These are phyloP conservation scores for Noctilio leporinus DNA, from an alignment of 2,113 vertebrate genomes.

Conservation along the genomic window DNA sequence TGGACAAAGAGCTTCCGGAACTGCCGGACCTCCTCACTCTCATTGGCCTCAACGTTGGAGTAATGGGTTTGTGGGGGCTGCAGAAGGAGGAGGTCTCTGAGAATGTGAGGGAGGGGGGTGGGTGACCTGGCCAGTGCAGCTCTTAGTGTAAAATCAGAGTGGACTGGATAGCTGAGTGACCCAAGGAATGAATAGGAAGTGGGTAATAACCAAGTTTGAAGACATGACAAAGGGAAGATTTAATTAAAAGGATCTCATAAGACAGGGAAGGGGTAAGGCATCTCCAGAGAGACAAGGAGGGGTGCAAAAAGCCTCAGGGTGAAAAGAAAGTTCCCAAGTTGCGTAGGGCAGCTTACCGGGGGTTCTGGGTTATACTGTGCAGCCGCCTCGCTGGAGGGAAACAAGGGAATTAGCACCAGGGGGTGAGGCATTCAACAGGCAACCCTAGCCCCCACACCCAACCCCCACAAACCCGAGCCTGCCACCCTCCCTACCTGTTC, in stretches of 20 bases:
- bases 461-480: background rate
- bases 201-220: background rate
- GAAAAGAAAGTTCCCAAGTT: background rate
- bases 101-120: background rate
- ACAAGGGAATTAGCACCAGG: background rate
- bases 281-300: background rate
- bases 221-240: background rate
- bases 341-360: slow-evolving; percentile 60
- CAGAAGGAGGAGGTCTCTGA: slow-evolving; percentile 2
- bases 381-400: slow-evolving; percentile 70
- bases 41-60: slow-evolving; percentile 76
- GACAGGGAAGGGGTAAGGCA: background rate
- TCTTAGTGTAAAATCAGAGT: background rate
- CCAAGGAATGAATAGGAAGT: background rate
- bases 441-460: background rate
- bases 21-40: slow-evolving; percentile 86
- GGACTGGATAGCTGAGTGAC: background rate
- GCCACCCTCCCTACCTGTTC: background rate
- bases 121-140: background rate
- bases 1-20: slow-evolving; percentile 87
- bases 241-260: background rate
- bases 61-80: slow-evolving; percentile 73
- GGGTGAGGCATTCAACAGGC: background rate
- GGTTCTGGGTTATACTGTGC: slow-evolving; percentile 78
- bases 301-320: background rate